phyloP scores from a whole-genome alignment of 1,140 invertebrate genomes.

The Aphelinus atriplicis region DNA sequence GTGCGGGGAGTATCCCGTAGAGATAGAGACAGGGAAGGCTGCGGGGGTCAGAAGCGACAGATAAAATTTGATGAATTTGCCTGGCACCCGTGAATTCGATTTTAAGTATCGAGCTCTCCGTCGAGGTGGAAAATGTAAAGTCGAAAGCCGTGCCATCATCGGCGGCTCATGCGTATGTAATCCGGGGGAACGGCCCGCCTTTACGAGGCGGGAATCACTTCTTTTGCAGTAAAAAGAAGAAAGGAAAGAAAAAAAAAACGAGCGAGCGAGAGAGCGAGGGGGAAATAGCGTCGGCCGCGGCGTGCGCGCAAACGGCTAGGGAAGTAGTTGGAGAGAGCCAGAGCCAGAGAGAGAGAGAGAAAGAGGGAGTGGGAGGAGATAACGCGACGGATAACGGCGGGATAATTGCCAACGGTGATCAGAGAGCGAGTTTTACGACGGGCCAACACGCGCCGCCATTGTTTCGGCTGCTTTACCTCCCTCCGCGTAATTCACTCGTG shows the following conservation, averaged over 20 bases:
- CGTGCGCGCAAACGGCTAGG: no score
- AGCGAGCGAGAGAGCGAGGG: constrained; percentile 41
- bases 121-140: constrained; percentile 33
- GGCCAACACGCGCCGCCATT: constrained; percentile 39
- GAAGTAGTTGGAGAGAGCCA: constrained; percentile 31
- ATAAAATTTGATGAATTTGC: no score
- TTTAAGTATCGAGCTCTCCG: not conserved
- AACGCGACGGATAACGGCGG: constrained; percentile 63
- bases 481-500: constrained; percentile 34
- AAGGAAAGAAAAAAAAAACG: constrained; percentile 19
- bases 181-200: constrained; percentile 57
- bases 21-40: no score
- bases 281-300: constrained; percentile 29
- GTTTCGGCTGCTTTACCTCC: constrained; percentile 39
- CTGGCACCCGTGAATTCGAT: not conserved
- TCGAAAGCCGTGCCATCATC: not conserved
- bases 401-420: constrained; percentile 67
- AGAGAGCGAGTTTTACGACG: constrained; percentile 65
- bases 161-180: constrained; percentile 44
- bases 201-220: constrained; percentile 67
- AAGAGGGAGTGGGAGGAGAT: constrained; percentile 55
- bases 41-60: not conserved
- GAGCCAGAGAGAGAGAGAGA: constrained; percentile 42
- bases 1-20: no score
- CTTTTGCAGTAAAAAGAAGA: constrained; percentile 64